Conservation (phyloP, 2,888 invertebrate genomes). For the Lottia gigantea region DNA sequence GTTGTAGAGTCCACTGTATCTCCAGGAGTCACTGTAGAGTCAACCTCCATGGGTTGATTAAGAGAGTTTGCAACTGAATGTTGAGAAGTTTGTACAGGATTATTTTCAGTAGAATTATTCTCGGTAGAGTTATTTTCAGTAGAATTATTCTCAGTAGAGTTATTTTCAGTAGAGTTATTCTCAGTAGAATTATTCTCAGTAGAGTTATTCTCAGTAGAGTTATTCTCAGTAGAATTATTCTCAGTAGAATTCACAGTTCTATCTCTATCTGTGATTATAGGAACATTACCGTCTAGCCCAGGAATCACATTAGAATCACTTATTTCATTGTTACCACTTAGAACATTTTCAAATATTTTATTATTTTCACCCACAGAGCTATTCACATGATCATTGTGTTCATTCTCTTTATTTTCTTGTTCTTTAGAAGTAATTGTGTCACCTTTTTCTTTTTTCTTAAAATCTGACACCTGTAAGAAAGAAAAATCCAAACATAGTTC, state of each 20-base stretch:
- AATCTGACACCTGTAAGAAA: slow-evolving; percentile 18
- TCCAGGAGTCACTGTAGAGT: neutral
- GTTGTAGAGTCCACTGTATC: neutral
- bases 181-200: too few species aligned
- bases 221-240: too few species aligned
- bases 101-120: too few species aligned
- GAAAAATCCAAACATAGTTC: neutral
- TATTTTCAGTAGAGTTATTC: too few species aligned
- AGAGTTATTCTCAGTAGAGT: too few species aligned
- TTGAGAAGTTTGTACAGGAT: neutral
- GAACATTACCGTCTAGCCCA: slow-evolving; percentile 8
- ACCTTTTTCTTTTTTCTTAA: slow-evolving; percentile 25
- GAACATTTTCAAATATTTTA: too few species aligned
- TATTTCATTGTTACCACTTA: too few species aligned
- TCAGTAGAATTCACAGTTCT: too few species aligned
- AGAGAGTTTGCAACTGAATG: neutral
- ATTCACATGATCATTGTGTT: slow-evolving; percentile 12
- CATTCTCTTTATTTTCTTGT: slow-evolving; percentile 39
- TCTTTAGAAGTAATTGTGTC: slow-evolving; percentile 23
- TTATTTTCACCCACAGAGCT: slow-evolving; percentile 11
- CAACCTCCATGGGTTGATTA: neutral
- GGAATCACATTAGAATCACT: slow-evolving; percentile 14
- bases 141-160: too few species aligned
- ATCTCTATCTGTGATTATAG: too few species aligned
- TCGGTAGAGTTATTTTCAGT: too few species aligned